Evolutionary conservation across 2,888 invertebrate genomes (phyloP), one percentile per base, ranked within the genome.

Genomic region (Polyommatus iphigenia): DNA sequence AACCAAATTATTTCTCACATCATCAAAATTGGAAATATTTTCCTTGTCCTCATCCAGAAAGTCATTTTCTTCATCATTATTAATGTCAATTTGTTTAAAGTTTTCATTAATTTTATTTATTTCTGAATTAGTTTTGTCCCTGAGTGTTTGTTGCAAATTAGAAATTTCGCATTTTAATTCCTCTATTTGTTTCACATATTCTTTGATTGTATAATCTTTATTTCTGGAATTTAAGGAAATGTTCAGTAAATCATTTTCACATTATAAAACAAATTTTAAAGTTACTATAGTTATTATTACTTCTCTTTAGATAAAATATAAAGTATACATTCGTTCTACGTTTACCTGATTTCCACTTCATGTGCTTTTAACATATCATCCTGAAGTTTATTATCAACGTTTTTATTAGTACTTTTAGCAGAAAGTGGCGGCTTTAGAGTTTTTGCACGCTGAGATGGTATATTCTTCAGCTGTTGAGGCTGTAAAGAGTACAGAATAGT

Each of bases 261-360:
- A 76, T 36, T 6, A 10, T 3, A 54, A 77, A n/a, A 50, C 8
- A 72, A 72, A 79, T 71, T 41, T 41, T 41, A 8, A 8, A 41
- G 10, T 41, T 41, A 41, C 8, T 41, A 10, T 10, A 41, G 10
- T 41, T 8, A 50, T 15, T 50, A 50, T 4, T 15, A 50, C 0
- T 50, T 50, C 15, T 50, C 50, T 13, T 54, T 18, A 54, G 5
- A 54, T 54, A 54, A 54, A 24, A 24, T 24, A 54, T 54, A 54
- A 54, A 46, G 46, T 46, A 10, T 18, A 18, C 5, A 18, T 54
- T 54, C 18, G 54, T 54, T 54, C 18, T 54, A 54, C 24, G 50
- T 36, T 78, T 87, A 93, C 94, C 92, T 89, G 81, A 93, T 92
- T 89, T 94, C 93, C 76, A 91, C 92, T 85, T 93, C 91, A 82